Percentiles rank a stretch among this genome's conserved stretches.
Conservation (phyloP, 2,888 invertebrate species). For the Papilio demoleus region DNA sequence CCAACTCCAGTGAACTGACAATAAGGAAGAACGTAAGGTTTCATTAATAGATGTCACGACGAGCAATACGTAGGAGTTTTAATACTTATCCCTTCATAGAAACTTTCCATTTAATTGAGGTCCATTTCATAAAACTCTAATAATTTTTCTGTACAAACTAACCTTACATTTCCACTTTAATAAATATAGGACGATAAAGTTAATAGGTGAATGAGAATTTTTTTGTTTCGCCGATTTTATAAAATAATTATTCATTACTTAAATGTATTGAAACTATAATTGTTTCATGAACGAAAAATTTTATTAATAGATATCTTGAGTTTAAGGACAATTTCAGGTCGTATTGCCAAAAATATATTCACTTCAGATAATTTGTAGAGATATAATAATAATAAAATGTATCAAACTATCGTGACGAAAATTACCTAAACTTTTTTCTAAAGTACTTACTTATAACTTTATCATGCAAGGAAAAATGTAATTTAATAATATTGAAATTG, state of each 20-base stretch:
- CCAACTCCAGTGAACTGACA: slow-evolving; percentile 20
- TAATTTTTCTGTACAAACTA: not conserved
- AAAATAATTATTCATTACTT: not conserved
- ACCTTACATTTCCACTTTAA: not conserved
- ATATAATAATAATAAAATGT: not conserved
- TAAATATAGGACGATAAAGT: not conserved
- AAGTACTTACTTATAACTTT: not conserved
- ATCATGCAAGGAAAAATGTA: slow-evolving; percentile 3
- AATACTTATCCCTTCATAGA: not conserved
- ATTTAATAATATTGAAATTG: not conserved
- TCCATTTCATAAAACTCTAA: not conserved
- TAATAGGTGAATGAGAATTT: not conserved
- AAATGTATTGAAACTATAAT: too few species aligned
- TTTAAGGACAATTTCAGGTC: not conserved
- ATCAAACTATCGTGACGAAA: not conserved
- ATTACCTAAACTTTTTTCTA: not conserved
- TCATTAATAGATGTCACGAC: slow-evolving; percentile 36
- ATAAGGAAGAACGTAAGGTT: slow-evolving; percentile 24
- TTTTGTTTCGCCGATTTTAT: not conserved
- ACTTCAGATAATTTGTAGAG: not conserved
- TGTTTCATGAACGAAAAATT: not conserved
- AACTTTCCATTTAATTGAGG: not conserved
- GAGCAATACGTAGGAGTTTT: slow-evolving; percentile 4
- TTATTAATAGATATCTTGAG: not conserved
- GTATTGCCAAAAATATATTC: not conserved